Conservation (phyloP, 92 coral and sea anemone species). For the Porites cylindrica region DNA sequence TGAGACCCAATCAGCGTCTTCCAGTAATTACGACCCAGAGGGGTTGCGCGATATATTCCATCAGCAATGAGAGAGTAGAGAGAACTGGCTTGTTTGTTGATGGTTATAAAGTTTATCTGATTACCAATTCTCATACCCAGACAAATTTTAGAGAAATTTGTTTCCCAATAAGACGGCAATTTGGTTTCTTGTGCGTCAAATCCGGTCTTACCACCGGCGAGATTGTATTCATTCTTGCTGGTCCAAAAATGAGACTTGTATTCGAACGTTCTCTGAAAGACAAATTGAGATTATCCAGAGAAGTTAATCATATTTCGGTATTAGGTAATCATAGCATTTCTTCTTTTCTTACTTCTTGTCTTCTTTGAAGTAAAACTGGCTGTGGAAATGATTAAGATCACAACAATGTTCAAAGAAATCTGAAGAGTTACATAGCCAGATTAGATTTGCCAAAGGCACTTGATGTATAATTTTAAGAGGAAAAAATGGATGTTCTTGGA, state of each 20-base stretch:
- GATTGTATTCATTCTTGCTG: constrained; percentile 37
- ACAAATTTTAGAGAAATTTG: constrained; percentile 26
- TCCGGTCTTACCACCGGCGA: constrained; percentile 50
- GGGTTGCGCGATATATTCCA: constrained; percentile 4
- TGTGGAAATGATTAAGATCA: not conserved
- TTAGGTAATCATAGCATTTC: no score
- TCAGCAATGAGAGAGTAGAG: constrained; percentile 36
- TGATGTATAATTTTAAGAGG: no score
- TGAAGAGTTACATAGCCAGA: no score
- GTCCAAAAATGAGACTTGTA: constrained; percentile 57
- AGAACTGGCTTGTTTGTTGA: constrained; percentile 23
- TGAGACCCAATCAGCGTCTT: constrained; percentile 18
- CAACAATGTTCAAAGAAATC: no score
- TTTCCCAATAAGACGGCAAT: constrained; percentile 21
- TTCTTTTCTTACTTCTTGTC: no score
- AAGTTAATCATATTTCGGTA: no score
- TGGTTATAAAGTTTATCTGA: constrained; percentile 1
- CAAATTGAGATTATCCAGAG: not conserved
- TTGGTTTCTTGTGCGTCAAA: constrained; percentile 50
- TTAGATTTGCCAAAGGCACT: no score
- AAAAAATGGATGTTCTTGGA: no score
- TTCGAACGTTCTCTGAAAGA: constrained; percentile 52
- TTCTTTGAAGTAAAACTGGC: not conserved
- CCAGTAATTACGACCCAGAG: constrained; percentile 26
- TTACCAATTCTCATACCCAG: constrained; percentile 21